phyloP scores from a whole-genome alignment of 2,797 vertebrate genomes.

The Crenichthys baileyi region DNA sequence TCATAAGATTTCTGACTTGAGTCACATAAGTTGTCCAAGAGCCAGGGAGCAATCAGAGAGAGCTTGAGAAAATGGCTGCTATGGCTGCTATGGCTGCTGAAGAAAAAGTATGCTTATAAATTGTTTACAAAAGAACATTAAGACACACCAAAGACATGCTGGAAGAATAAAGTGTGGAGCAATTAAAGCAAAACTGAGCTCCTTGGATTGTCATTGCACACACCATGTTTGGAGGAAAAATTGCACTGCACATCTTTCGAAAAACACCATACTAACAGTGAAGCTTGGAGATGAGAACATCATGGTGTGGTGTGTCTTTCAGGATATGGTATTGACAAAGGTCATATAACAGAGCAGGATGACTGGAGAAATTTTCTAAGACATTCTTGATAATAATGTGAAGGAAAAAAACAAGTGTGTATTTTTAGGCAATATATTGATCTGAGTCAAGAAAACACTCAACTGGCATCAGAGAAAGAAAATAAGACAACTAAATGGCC shows the following conservation, averaged over 20 bases:
- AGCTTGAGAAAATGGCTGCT: neutral
- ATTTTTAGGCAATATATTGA: neutral
- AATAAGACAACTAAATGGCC: too few relatives aligned
- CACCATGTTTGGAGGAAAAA: too few relatives aligned
- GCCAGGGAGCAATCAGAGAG: neutral
- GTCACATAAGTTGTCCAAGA: neutral
- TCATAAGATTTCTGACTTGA: neutral
- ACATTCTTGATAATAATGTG: neutral
- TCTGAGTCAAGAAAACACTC: neutral
- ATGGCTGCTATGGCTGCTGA: neutral
- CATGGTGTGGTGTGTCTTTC: neutral
- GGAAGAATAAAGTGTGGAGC: neutral
- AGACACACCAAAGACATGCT: neutral
- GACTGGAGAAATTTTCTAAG: neutral
- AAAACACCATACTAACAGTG: neutral
- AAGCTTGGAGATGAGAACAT: neutral
- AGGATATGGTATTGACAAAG: neutral
- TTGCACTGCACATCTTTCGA: neutral
- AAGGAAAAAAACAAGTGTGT: neutral
- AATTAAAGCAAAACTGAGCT: too few relatives aligned
- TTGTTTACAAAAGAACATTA: neutral
- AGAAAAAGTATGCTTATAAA: neutral
- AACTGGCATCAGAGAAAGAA: too few relatives aligned
- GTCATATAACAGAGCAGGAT: neutral
- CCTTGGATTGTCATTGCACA: too few relatives aligned